phyloP scores from a whole-genome alignment of 2,888 invertebrate species.

The Xanthostigma xanthostigma region DNA sequence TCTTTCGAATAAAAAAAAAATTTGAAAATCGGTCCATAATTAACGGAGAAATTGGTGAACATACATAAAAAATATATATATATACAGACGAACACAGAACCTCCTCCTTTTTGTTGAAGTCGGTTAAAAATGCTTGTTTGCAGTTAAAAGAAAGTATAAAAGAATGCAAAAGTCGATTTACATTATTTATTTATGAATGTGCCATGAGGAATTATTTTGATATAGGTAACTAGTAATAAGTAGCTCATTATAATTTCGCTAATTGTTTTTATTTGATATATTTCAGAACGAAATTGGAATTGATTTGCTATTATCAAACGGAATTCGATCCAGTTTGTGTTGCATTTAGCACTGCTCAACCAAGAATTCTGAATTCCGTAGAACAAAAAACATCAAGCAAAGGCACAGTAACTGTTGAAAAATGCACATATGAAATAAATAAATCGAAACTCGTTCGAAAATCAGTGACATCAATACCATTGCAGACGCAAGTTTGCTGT shows the following conservation, averaged over 20 bases:
- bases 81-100: too few species aligned
- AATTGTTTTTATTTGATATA: conserved; percentile 11
- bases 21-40: too few species aligned
- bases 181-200: too few species aligned
- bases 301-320: conserved; percentile 67
- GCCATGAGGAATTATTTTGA: too few species aligned
- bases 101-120: too few species aligned
- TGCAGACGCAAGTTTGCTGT: conserved; percentile 54
- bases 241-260: background rate
- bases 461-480: conserved; percentile 49
- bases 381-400: conserved; percentile 68
- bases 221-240: too few species aligned
- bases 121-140: too few species aligned
- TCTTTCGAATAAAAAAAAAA: too few species aligned
- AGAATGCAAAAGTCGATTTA: too few species aligned
- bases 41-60: too few species aligned
- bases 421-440: conserved; percentile 46
- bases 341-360: conserved; percentile 54
- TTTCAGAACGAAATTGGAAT: conserved; percentile 50
- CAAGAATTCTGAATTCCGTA: conserved; percentile 57
- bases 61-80: too few species aligned
- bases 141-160: too few species aligned
- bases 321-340: conserved; percentile 80
- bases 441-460: conserved; percentile 43
- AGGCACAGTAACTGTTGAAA: conserved; percentile 55